These are phyloP conservation scores for Oncorhynchus kisutch DNA, from an alignment of 2,113 vertebrate genomes.

Conservation along the genomic window DNA sequence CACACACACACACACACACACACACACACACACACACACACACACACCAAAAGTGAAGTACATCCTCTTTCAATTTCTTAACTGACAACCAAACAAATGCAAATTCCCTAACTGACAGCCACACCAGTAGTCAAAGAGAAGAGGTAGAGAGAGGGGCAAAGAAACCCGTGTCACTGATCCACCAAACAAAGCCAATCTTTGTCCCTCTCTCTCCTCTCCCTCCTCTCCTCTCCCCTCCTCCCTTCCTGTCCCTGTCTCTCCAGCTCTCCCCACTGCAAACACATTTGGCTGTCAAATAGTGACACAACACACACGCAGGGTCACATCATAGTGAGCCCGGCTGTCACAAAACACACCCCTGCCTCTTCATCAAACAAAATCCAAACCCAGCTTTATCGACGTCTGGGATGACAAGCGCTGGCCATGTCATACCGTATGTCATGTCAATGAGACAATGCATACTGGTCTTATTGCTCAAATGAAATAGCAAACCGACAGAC, in stretches of 20 bases:
- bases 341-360: constrained; percentile 66
- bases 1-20: constrained; percentile 33
- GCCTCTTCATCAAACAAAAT: constrained; percentile 67
- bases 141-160: background rate
- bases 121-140: background rate
- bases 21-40: constrained; percentile 27
- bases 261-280: constrained; percentile 48
- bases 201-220: background rate
- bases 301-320: constrained; percentile 66
- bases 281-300: constrained; percentile 71
- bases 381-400: constrained; percentile 68
- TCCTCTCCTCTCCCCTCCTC: background rate
- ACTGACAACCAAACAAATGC: too few species aligned
- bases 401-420: background rate
- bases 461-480: background rate
- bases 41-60: too few species aligned
- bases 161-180: constrained; percentile 39
- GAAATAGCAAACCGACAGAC: background rate
- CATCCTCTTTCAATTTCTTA: too few species aligned
- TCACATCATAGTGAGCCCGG: constrained; percentile 64
- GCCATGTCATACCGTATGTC: too few species aligned
- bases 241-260: constrained; percentile 23
- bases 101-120: too few species aligned
- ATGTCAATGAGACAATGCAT: too few species aligned
- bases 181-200: constrained; percentile 37